phyloP scores from a whole-genome alignment of 30 jellyfish, hydroid and myxozoan species.

The Pelagia noctiluca region DNA sequence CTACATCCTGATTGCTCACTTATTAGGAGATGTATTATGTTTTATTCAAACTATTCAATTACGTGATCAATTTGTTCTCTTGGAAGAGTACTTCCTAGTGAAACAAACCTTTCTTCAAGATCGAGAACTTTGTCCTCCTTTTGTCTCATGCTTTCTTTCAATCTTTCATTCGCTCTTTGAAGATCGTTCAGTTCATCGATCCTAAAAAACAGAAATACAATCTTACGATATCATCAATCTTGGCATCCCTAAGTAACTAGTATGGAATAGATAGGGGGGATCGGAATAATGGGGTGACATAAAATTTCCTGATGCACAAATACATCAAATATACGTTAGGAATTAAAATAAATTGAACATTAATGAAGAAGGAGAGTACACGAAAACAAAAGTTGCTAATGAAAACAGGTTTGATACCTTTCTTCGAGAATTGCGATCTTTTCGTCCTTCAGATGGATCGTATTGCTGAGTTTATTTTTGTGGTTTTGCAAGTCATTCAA shows the following conservation, averaged over 20 bases:
- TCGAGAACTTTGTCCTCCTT: slow-evolving; percentile 83
- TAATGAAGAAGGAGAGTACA: not conserved
- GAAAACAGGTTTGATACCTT: too few species aligned
- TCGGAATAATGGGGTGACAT: too few species aligned
- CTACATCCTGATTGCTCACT: too few species aligned
- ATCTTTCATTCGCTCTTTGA: slow-evolving; percentile 68
- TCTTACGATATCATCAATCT: slow-evolving; percentile 64
- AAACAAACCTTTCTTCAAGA: slow-evolving; percentile 86
- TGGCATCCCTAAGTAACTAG: slow-evolving; percentile 86
- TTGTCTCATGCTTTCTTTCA: slow-evolving; percentile 76
- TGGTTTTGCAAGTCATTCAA: slow-evolving; percentile 67
- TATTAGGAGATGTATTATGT: too few species aligned
- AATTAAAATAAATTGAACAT: too few species aligned
- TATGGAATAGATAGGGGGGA: too few species aligned
- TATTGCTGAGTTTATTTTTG: slow-evolving; percentile 56
- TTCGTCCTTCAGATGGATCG: slow-evolving; percentile 73
- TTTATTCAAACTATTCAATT: too few species aligned
- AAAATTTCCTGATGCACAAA: too few species aligned
- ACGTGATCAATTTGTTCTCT: too few species aligned
- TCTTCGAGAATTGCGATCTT: slow-evolving; percentile 71
- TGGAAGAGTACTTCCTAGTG: too few species aligned
- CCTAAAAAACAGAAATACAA: slow-evolving; percentile 72
- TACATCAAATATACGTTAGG: too few species aligned
- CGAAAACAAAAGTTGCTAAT: slow-evolving; percentile 3
- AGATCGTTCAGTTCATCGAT: slow-evolving; percentile 78